Evolutionary conservation across 1,140 invertebrate species (phyloP).

Genomic region (Caerostris darwini): DNA sequence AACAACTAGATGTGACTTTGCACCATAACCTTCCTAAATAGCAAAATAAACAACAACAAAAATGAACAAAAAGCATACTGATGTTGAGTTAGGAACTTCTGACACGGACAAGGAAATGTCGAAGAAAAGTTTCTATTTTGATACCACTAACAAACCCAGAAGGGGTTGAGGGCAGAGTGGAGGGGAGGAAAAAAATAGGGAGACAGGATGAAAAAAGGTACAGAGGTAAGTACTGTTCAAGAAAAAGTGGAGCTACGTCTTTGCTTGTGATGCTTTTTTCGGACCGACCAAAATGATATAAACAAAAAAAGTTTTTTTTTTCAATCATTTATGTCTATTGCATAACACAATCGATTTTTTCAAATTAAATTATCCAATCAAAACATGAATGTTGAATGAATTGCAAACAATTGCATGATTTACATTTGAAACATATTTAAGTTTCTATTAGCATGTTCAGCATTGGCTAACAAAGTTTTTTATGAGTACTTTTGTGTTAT

Average conservation of each 20-base stretch:
- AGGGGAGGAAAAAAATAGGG: background rate
- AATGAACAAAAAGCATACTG: background rate
- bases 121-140: constrained; percentile 17
- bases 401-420: too few relatives aligned
- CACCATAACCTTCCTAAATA: background rate
- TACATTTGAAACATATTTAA: too few relatives aligned
- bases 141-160: constrained; percentile 1
- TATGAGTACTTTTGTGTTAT: too few relatives aligned
- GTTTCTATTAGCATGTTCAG: too few relatives aligned
- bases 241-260: constrained; percentile 47
- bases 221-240: constrained; percentile 58
- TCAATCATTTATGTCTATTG: too few relatives aligned
- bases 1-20: background rate
- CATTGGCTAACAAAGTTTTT: too few relatives aligned
- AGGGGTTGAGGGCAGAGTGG: constrained; percentile 10
- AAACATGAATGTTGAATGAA: too few relatives aligned
- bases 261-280: constrained; percentile 73
- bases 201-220: background rate
- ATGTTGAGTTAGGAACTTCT: background rate
- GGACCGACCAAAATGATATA: constrained; percentile 36
- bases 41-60: background rate
- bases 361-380: too few relatives aligned
- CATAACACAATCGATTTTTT: too few relatives aligned
- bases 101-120: constrained; percentile 21
- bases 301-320: too few relatives aligned